phyloP scores from a whole-genome alignment of 2,797 vertebrate species.

The Sebastes alutus region DNA sequence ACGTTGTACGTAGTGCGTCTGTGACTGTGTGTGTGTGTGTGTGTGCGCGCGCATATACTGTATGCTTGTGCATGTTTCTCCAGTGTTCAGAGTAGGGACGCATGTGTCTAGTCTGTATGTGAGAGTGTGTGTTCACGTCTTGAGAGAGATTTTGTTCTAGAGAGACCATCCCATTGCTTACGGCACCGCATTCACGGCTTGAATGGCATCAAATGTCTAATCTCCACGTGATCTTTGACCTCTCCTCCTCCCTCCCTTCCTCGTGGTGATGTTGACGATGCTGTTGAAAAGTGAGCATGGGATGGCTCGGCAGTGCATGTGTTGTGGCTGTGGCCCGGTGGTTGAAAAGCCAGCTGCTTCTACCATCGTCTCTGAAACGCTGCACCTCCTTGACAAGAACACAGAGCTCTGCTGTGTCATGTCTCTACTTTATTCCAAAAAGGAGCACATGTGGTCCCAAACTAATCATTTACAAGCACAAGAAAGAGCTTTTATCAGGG shows the following conservation, averaged over 20 bases:
- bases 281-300: slow-evolving; percentile 62
- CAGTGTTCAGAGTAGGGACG: slow-evolving; percentile 3
- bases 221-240: slow-evolving; percentile 24
- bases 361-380: slow-evolving; percentile 73
- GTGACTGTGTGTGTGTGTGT: slow-evolving; percentile 2
- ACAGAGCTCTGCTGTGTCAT: slow-evolving; percentile 10
- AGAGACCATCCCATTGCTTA: slow-evolving; percentile 63
- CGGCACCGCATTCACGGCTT: slow-evolving; percentile 52
- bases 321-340: slow-evolving; percentile 75
- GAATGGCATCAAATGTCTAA: slow-evolving; percentile 42
- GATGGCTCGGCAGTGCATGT: slow-evolving; percentile 83
- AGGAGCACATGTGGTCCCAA: neutral
- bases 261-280: slow-evolving; percentile 40
- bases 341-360: slow-evolving; percentile 77
- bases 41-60: neutral
- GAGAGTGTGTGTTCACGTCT: slow-evolving; percentile 11
- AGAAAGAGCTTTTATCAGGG: neutral
- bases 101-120: slow-evolving; percentile 11
- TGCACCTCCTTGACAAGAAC: slow-evolving; percentile 56
- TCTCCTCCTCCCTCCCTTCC: neutral
- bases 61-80: slow-evolving; percentile 39
- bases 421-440: neutral
- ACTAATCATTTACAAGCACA: neutral
- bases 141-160: slow-evolving; percentile 42
- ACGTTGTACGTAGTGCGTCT: neutral